These are phyloP conservation scores for Xestobium rufovillosum DNA, from an alignment of 2,888 invertebrate species.

Conservation along the genomic window DNA sequence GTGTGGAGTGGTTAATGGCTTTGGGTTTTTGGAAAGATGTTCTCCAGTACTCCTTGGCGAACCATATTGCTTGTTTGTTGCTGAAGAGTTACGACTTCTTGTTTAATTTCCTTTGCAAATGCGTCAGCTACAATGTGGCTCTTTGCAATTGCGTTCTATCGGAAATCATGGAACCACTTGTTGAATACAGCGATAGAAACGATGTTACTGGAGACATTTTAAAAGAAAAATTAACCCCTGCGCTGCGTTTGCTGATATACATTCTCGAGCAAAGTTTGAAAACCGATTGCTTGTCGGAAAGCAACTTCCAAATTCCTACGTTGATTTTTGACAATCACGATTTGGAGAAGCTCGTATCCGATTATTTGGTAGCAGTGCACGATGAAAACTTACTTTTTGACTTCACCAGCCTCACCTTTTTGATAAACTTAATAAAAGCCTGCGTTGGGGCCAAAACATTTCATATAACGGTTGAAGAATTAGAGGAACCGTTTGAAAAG, in stretches of 20 bases:
- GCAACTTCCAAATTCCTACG: conserved; percentile 36
- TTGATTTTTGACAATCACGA: conserved; percentile 43
- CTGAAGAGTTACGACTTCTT: conserved; percentile 60
- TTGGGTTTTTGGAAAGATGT: conserved; percentile 58
- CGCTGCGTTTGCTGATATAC: conserved; percentile 49
- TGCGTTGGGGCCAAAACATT: too few species aligned
- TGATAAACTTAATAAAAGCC: background rate
- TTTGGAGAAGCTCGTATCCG: conserved; percentile 13
- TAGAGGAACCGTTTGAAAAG: too few species aligned
- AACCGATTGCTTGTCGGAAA: conserved; percentile 20
- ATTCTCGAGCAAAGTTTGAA: conserved; percentile 46
- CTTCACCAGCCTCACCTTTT: conserved; percentile 24
- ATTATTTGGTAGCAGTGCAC: background rate
- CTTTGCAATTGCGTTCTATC: conserved; percentile 51
- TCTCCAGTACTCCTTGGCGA: conserved; percentile 54
- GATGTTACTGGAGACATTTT: conserved; percentile 46
- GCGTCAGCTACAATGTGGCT: conserved; percentile 45
- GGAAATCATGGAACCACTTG: conserved; percentile 51
- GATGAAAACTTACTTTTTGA: background rate
- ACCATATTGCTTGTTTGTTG: conserved; percentile 64
- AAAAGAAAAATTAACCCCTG: conserved; percentile 49
- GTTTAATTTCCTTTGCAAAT: conserved; percentile 51
- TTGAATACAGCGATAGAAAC: conserved; percentile 46
- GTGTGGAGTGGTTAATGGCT: conserved; percentile 58
- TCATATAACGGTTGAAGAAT: too few species aligned